Percentiles rank a stretch among this genome's conserved stretches.
Evolutionary conservation across 2,113 vertebrate species (phyloP).

Genomic region (Chloroceryle aenea): DNA sequence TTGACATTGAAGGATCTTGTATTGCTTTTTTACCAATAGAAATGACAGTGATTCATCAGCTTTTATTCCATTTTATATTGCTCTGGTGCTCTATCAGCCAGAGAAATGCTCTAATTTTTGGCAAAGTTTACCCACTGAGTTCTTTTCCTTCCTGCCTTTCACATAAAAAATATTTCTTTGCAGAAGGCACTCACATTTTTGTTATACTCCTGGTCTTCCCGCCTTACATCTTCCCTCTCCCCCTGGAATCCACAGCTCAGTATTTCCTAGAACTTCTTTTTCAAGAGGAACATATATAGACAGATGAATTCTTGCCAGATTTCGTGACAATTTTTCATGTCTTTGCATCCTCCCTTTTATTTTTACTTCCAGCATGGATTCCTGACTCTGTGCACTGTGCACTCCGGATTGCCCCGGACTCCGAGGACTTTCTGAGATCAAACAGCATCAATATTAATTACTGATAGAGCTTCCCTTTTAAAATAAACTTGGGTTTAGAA

Average conservation of each 20-base stretch:
- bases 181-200: constrained; percentile 3
- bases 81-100: constrained; percentile 50
- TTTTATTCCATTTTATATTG: constrained; percentile 70
- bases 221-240: background rate
- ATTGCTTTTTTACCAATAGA: constrained; percentile 69
- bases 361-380: background rate
- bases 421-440: constrained; percentile 41
- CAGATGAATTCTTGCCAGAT: background rate
- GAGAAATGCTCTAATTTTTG: constrained; percentile 59
- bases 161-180: constrained; percentile 39
- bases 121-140: constrained; percentile 41
- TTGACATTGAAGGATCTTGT: constrained; percentile 68
- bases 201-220: background rate
- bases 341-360: background rate
- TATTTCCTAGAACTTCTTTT: constrained; percentile 19
- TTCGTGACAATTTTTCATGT: background rate
- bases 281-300: background rate
- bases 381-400: background rate
- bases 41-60: constrained; percentile 73
- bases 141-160: constrained; percentile 25
- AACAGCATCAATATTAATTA: constrained; percentile 53
- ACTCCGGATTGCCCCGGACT: constrained; percentile 8
- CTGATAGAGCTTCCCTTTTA: background rate
- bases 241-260: background rate
- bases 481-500: constrained; percentile 36